These are phyloP conservation scores for Setophaga petechia DNA, from an alignment of 2,113 vertebrate species.

Conservation along the genomic window DNA sequence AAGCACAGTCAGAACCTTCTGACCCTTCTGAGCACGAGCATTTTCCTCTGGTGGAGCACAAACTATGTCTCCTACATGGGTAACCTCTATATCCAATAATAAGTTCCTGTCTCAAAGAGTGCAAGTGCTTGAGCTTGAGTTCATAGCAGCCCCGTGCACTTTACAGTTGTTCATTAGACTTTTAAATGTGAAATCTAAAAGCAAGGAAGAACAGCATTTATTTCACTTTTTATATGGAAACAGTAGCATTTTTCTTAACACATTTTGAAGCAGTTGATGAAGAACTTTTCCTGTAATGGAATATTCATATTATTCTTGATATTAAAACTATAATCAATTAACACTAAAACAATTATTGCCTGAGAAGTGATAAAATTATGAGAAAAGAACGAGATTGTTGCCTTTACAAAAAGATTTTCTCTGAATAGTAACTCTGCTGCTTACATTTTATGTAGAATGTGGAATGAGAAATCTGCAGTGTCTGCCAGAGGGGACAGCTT, in stretches of 20 bases:
- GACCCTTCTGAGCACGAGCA: background rate
- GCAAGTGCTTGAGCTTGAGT: background rate
- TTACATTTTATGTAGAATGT: background rate
- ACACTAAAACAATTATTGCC: background rate
- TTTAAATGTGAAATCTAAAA: background rate
- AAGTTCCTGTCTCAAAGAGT: background rate
- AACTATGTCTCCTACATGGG: background rate
- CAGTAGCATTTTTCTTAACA: background rate
- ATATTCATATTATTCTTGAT: background rate
- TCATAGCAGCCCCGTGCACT: background rate
- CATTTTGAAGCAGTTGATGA: background rate
- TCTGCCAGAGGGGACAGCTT: background rate
- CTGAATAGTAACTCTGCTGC: background rate
- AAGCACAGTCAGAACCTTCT: background rate
- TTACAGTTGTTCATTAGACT: background rate
- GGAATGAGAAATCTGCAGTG: background rate
- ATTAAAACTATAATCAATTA: background rate
- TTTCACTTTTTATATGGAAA: background rate
- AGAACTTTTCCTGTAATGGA: background rate
- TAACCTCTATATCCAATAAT: background rate
- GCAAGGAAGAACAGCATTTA: background rate
- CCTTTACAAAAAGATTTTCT: background rate
- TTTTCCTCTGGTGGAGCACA: background rate
- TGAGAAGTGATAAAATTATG: background rate
- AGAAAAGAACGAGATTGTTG: background rate